These are phyloP conservation scores for Dasypus novemcinctus DNA, from an alignment of 2,113 vertebrate genomes.

Conservation along the genomic window DNA sequence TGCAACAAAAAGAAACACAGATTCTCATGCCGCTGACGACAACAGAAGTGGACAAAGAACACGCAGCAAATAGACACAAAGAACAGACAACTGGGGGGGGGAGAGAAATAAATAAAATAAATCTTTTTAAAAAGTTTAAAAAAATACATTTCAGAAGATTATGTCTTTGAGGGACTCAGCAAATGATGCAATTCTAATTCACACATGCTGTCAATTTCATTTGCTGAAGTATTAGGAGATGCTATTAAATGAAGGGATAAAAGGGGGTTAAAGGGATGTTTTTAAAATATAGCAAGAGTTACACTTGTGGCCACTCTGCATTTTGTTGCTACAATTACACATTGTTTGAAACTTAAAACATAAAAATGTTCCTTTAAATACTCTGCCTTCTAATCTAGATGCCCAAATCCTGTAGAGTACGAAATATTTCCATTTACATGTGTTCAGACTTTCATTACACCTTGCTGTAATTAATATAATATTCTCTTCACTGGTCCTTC, in stretches of 20 bases:
- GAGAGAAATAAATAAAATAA: too few relatives aligned
- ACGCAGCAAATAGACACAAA: too few relatives aligned
- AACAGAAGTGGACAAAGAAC: too few relatives aligned
- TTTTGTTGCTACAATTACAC: background rate
- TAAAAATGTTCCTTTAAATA: constrained; percentile 19
- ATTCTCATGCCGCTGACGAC: too few relatives aligned
- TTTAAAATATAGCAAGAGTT: constrained; percentile 17
- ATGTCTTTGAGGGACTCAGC: background rate
- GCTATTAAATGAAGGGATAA: constrained; percentile 14
- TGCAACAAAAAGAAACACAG: too few relatives aligned
- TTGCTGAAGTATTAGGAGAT: constrained; percentile 30
- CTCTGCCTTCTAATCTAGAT: background rate
- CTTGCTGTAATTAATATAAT: background rate
- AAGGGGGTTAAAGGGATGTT: background rate
- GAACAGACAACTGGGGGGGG: too few relatives aligned
- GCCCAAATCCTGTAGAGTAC: background rate
- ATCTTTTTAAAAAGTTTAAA: too few relatives aligned
- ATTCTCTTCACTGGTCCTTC: background rate
- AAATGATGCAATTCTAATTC: constrained; percentile 49
- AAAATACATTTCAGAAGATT: constrained; percentile 33
- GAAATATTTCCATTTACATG: background rate
- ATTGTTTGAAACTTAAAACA: background rate
- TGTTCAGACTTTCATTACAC: background rate
- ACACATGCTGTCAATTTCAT: background rate
- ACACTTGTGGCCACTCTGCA: background rate